Conservation (phyloP, 2,888 invertebrate genomes). For the Bedellia somnulentella region DNA sequence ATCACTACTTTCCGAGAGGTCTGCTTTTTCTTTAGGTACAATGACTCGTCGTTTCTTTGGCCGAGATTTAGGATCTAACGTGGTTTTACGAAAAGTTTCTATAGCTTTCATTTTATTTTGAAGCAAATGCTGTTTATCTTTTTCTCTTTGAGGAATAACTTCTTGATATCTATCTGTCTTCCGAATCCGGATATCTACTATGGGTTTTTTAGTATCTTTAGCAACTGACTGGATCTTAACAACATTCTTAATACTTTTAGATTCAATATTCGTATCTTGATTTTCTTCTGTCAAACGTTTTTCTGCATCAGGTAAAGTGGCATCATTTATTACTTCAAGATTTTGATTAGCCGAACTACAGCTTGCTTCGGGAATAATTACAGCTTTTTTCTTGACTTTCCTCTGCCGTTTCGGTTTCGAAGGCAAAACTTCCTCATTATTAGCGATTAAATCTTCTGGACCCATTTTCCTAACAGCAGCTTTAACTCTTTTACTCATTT, state of each 20-base stretch:
- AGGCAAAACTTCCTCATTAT: no score
- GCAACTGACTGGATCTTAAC: slow-evolving; percentile 25
- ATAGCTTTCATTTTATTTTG: slow-evolving; percentile 76
- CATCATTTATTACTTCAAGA: no score
- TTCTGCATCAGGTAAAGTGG: no score
- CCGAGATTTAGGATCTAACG: slow-evolving; percentile 59
- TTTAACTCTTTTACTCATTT: slow-evolving; percentile 81
- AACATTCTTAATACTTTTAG: no score
- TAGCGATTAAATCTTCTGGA: slow-evolving; percentile 18
- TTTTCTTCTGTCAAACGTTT: no score
- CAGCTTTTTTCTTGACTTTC: slow-evolving; percentile 11
- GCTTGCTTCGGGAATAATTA: no score
- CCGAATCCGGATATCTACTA: slow-evolving; percentile 28
- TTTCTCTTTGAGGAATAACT: slow-evolving; percentile 74
- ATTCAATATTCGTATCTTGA: no score
- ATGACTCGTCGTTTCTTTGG: slow-evolving; percentile 36
- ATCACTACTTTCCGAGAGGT: slow-evolving; percentile 68
- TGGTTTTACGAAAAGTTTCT: slow-evolving; percentile 69
- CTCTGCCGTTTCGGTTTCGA: no score
- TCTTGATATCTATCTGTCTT: slow-evolving; percentile 50
- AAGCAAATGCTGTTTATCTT: slow-evolving; percentile 63
- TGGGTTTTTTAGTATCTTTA: slow-evolving; percentile 18
- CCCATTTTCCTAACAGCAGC: slow-evolving; percentile 73
- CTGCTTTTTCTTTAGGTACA: slow-evolving; percentile 62
- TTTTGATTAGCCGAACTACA: no score